Conservation (phyloP, 2,797 vertebrate species). For the Parauchenoglanis punctatus region DNA sequence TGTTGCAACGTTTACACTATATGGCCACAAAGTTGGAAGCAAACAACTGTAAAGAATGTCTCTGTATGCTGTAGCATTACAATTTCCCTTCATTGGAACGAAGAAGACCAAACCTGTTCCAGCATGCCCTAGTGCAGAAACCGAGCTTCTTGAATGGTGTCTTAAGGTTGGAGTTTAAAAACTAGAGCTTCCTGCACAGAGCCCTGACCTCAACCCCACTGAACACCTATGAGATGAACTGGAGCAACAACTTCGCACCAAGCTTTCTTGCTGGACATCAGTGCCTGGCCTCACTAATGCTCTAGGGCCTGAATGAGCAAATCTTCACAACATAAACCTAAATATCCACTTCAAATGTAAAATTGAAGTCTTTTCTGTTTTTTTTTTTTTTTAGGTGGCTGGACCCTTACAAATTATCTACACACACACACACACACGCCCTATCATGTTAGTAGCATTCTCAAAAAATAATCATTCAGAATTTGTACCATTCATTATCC, state of each 20-base stretch:
- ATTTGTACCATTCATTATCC: not conserved
- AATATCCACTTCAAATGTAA: not conserved
- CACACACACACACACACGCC: not conserved
- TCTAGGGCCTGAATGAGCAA: not conserved
- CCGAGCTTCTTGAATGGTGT: no score
- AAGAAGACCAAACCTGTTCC: not conserved
- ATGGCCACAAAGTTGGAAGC: not conserved
- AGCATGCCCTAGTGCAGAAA: not conserved
- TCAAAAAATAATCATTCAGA: not conserved
- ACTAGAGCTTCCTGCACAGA: no score
- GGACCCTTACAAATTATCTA: not conserved
- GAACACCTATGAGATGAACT: not conserved
- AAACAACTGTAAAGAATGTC: not conserved
- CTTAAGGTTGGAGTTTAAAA: not conserved
- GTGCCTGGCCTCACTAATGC: not conserved
- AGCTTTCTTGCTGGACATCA: not conserved
- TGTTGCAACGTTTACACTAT: not conserved
- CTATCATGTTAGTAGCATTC: not conserved
- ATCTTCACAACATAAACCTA: not conserved
- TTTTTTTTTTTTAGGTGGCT: not conserved
- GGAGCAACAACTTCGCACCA: not conserved
- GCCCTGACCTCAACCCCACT: no score
- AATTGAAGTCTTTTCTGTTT: not conserved
- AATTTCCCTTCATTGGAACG: not conserved
- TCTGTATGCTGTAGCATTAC: not conserved